Base-by-base conservation (phyloP, 2,797 vertebrate species). In the Moxostoma hubbsi region DNA sequence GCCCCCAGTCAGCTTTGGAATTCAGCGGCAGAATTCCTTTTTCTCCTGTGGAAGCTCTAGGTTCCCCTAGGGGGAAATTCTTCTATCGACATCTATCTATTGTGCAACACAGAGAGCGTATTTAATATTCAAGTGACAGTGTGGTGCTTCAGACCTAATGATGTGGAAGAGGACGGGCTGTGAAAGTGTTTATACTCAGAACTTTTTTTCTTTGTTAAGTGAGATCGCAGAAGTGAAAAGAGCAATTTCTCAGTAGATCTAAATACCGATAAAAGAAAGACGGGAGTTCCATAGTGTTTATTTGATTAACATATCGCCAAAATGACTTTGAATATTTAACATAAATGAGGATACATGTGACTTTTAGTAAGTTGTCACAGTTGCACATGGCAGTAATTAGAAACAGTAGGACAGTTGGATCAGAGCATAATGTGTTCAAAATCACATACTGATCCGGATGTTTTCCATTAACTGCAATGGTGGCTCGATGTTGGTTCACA, bases 381-480 rank as follows among this genome's bases (percentile, higher is more conserved):
- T 0, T 4, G 43, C 0, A 59, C 12, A 7, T 59, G 7, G 43
- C 9, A 15, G 45, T 50, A 24, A 24, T 66, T 75, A 57, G 8
- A 66, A 75, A 66, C 12, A 43, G 46, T 6, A 50, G 16, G 12
- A 59, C n/a, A 36, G 36, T 36, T 49, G 8, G 54, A 65, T 51
- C 59, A 46, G 13, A 71, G 24, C 47, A 49, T 63, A 66, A 73
- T 43, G 15, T 59, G 62, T 66, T 36, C 72, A 65, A 63, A 80
- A 57, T 4, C 55, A 57, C 81, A 9, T 83, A 86, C 85, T 75
- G 57, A 61, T 77, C 67, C 46, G 63, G 63, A 0, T 61, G 7
- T 89, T 89, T 91, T 61, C 88, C 89, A 88, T 95, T 97, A 85
- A 98, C 71, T 76, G 89, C 86, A 74, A 98, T 90, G 61, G 95